Base-by-base conservation (phyloP, 2,888 invertebrate species). In the Epicampocera succincta region DNA sequence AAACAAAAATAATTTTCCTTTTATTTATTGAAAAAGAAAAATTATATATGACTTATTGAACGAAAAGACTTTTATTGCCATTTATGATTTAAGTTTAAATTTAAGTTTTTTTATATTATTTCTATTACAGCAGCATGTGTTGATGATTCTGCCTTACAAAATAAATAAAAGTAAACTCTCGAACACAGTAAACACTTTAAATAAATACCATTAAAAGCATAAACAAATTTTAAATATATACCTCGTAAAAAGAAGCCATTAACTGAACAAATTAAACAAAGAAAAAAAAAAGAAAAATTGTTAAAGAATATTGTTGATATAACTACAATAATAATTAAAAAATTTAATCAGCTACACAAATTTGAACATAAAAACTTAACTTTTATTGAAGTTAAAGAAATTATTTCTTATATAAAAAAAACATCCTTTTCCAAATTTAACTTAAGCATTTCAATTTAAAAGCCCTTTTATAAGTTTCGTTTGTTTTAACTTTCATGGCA, bases 51-150 rank as follows among this genome's bases (percentile, higher is more conserved):
- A 29, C 69, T 78, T 77, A 42, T 80, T 40, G 19, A 85, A 84
- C 84, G 85, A 85, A 86, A 84, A 85, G 82, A 82, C 82, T 82
- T 82, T 19, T 72, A 78, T 78, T 82, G 82, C 82, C 82, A 82
- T 82, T 74, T 82, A 75, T 33, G 40, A 66, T 71, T 61, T 78
- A 82, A 75, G 71, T 56, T 78, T 65, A 56, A 63, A 3, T 56
- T 25, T 81, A 76, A 73, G 61, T 50, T 61, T 68, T 42, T 40
- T 61, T 68, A 33, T 40, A 4, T 38, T 71, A n/a, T 25, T 63
- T 42, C 42, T 72, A 65, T 69, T 65, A 17, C 61, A 56, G 33
- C 33, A 33, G 33, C 8, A 6, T 5, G 8, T 9, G 33, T 9
- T n/a, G 5, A 65, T 50, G 13, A 58, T 25, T 29, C 73, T 69